Base-by-base conservation (phyloP, 2,888 invertebrate species). In the Lacanobia oleracea region DNA sequence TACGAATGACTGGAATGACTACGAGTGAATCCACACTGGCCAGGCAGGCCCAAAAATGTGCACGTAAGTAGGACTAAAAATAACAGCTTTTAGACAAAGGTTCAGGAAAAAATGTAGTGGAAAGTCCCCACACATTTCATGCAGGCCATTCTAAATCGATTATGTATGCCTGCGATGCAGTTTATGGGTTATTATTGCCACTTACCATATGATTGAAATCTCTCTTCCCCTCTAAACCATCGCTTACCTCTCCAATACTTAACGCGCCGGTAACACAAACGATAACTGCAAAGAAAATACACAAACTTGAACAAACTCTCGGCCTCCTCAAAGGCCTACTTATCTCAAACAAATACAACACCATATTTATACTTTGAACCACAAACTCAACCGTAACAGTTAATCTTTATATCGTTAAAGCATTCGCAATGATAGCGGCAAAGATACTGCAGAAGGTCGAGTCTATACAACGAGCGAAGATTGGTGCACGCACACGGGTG, bases 401-500 rank as follows among this genome's bases (percentile, higher is more conserved):
- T 80, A 82, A 82, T 86, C 80, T 82, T 80, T 72, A 82, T 82
- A 82, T 82, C 74, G 73, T 79, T 77, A 81, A 79, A 76, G 33
- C 57, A 78, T 67, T 61, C 59, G 74, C 72, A 73, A 37, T 77
- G 79, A 71, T 69, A 74, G 57, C 61, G 45, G 68, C 21, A 9
- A 4, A 60, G 18, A 23, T 12, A 8, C 1, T 7, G 2, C 73
- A 74, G 68, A 75, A 74, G 75, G 67, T 7, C 0, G 4, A 18
- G 6, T 53, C 12, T 8, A 27, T 12, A 10, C 12, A 27, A n/a
- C 2, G 9, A 5, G 0, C 0, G 1, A 12, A 43, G 12, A 3
- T 6, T 2, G 27, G 3, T 3, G 27, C 27, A 27, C 27, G 27
- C 27, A 27, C 3, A 27, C n/a, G n/a, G n/a, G n/a, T n/a, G n/a